Percentiles rank a stretch among this genome's conserved stretches.
These are phyloP conservation scores for Tor tambroides DNA, from an alignment of 2,113 vertebrate genomes.

Conservation along the genomic window DNA sequence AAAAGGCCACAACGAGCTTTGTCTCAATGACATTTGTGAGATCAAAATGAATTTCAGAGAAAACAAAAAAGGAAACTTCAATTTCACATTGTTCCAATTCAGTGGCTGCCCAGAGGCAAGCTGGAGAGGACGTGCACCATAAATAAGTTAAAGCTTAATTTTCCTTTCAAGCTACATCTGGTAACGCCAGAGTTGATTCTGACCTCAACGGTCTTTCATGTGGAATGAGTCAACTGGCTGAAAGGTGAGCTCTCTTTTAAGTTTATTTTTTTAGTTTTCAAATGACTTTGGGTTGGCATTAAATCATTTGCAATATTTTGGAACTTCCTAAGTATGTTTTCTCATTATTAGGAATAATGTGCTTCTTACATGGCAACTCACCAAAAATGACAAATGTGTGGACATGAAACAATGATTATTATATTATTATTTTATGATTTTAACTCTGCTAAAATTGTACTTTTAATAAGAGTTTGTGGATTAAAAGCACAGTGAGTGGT, in stretches of 20 bases:
- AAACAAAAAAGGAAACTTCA: conserved; percentile 44
- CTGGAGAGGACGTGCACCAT: conserved; percentile 64
- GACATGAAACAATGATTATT: not conserved
- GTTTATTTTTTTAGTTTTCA: not conserved
- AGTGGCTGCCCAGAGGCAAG: conserved; percentile 31
- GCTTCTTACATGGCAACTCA: not conserved
- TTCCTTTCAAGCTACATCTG: conserved; percentile 46
- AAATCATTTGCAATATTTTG: not conserved
- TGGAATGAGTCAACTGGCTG: conserved; percentile 34
- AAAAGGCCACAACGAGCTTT: not conserved
- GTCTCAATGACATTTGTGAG: conserved; percentile 33
- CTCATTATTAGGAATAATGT: not conserved
- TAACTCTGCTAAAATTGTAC: not conserved
- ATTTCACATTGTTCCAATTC: conserved; percentile 45
- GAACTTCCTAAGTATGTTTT: not conserved
- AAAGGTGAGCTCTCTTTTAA: conserved; percentile 58
- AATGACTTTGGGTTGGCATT: not conserved
- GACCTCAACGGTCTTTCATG: conserved; percentile 18
- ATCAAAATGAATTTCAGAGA: conserved; percentile 34
- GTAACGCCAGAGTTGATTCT: conserved; percentile 19
- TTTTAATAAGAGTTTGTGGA: not conserved
- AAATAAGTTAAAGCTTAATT: conserved; percentile 57
- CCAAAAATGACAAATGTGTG: not conserved
- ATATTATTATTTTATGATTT: not conserved
- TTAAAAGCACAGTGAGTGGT: too few relatives aligned